Evolutionary conservation across 2,113 vertebrate species (phyloP).

Genomic region (Anhinga rufa): DNA sequence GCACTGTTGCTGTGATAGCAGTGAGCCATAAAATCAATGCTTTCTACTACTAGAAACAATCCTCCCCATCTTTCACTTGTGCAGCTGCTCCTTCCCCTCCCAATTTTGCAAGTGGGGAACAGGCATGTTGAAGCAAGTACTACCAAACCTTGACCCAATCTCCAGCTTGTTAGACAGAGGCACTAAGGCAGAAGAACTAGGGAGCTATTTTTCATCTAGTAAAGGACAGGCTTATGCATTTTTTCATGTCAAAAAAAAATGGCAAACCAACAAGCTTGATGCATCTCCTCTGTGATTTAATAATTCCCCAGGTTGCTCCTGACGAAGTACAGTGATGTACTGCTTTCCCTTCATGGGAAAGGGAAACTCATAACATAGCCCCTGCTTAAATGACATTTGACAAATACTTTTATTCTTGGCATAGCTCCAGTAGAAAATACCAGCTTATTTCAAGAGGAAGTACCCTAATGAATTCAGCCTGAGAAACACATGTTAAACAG

Average conservation of each 20-base stretch:
- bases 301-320: background rate
- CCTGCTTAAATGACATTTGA: background rate
- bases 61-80: background rate
- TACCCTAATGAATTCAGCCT: background rate
- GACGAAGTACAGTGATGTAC: background rate
- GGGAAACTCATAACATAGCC: background rate
- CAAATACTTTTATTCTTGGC: background rate
- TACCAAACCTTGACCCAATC: background rate
- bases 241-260: background rate
- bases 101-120: fast-evolving
- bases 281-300: background rate
- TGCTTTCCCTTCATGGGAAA: background rate
- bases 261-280: background rate
- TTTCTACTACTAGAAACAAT: background rate
- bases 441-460: background rate
- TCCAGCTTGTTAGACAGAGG: background rate
- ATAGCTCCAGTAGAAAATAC: background rate
- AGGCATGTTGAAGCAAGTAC: background rate
- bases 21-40: slow-evolving; percentile 8
- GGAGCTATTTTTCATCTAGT: background rate
- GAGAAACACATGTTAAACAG: background rate
- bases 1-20: background rate
- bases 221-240: background rate
- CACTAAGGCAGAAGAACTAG: background rate
- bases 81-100: background rate